Evolutionary conservation across 1,140 invertebrate species (phyloP).

Genomic region (Tetranychus urticae): DNA sequence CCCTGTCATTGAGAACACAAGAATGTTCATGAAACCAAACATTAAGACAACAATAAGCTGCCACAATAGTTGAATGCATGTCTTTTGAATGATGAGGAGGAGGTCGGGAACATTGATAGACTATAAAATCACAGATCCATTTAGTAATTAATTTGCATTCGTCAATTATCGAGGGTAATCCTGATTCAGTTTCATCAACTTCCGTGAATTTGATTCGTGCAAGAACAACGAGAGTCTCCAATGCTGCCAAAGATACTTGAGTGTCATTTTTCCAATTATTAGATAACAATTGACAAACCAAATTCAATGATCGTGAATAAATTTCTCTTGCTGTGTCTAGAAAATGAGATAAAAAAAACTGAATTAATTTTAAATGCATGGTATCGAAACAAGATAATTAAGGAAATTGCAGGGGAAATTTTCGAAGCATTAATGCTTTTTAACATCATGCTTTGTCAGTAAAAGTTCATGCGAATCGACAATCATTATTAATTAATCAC

Average conservation of each 20-base stretch:
- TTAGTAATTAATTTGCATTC: constrained; percentile 82
- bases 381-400: neutral
- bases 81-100: constrained; percentile 88
- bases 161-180: constrained; percentile 1
- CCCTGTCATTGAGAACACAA: constrained; percentile 63
- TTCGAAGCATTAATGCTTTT: neutral
- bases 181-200: constrained; percentile 33
- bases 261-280: constrained; percentile 29
- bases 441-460: neutral
- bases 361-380: neutral
- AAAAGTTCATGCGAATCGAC: too few relatives aligned
- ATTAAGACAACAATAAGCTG: constrained; percentile 69
- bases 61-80: constrained; percentile 88
- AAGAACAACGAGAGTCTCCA: constrained; percentile 67
- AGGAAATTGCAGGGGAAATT: neutral
- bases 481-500: too few relatives aligned
- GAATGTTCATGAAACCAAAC: constrained; percentile 65
- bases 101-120: constrained; percentile 78
- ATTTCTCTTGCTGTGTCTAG: neutral
- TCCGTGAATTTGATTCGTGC: constrained; percentile 59
- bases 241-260: constrained; percentile 64
- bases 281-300: constrained; percentile 5
- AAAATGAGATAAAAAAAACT: neutral
- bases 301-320: neutral
- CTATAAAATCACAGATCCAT: constrained; percentile 93